Conservation (phyloP, 1,140 invertebrate species). For the Hypsibius dujardini region DNA sequence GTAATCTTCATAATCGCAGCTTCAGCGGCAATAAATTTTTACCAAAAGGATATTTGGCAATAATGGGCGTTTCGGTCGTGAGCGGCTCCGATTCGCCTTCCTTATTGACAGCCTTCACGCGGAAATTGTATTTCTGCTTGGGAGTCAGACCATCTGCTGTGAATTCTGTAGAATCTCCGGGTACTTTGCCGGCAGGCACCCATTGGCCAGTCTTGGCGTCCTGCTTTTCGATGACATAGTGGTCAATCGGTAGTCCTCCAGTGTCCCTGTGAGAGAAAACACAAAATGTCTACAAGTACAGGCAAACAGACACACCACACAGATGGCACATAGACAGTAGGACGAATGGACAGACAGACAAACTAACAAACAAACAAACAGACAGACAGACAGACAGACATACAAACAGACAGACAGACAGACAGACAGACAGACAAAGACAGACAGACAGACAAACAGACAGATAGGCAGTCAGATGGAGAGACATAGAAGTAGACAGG, state of each 20-base stretch:
- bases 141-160: constrained; percentile 68
- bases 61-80: constrained; percentile 75
- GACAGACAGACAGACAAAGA: no score
- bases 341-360: no score
- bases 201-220: constrained; percentile 79
- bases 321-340: no score
- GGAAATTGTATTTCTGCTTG: constrained; percentile 94
- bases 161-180: constrained; percentile 43
- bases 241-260: constrained; percentile 83
- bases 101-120: constrained; percentile 93
- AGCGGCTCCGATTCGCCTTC: constrained; percentile 91
- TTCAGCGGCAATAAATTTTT: constrained; percentile 25
- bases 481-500: no score
- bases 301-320: no score
- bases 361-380: no score
- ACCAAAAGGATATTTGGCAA: constrained; percentile 97
- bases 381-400: no score
- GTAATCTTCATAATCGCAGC: not conserved
- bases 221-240: constrained; percentile 89
- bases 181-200: constrained; percentile 58
- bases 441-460: no score
- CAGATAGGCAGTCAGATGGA: no score
- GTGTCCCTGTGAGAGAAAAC: constrained; percentile 45
- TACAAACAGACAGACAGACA: no score
- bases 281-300: no score